Conservation (phyloP, 2,888 invertebrate genomes). For the Xanthorhoe spadicearia region DNA sequence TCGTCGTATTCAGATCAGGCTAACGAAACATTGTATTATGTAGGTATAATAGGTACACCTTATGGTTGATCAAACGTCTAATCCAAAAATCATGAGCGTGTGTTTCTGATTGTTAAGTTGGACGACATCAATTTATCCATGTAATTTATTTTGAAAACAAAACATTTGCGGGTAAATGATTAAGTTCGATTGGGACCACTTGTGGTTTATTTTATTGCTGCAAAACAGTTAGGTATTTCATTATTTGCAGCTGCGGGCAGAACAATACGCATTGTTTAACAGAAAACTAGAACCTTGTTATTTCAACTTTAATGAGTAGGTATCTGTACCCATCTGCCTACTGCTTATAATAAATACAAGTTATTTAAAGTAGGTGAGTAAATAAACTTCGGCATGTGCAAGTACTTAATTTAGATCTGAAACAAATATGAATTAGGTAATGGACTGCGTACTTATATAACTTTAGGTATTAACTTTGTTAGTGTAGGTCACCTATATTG, state of each 20-base stretch:
- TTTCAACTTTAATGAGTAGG: background rate
- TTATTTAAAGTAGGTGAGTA: too few species aligned
- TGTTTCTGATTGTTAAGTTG: slow-evolving; percentile 1
- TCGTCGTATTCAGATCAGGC: slow-evolving; percentile 15
- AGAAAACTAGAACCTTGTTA: background rate
- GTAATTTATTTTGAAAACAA: slow-evolving; percentile 5
- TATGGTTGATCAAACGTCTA: too few species aligned
- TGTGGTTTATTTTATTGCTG: slow-evolving; percentile 15
- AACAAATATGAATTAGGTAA: too few species aligned
- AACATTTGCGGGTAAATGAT: slow-evolving; percentile 9
- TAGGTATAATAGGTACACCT: too few species aligned
- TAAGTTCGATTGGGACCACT: slow-evolving; percentile 4
- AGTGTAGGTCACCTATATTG: background rate
- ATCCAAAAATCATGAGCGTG: too few species aligned
- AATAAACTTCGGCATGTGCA: too few species aligned
- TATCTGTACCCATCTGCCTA: background rate
- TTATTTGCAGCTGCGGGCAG: slow-evolving; percentile 9
- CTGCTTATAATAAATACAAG: background rate
- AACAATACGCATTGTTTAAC: slow-evolving; percentile 13
- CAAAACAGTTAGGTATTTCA: slow-evolving; percentile 11
- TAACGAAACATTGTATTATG: too few species aligned
- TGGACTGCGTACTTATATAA: too few species aligned
- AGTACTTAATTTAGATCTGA: too few species aligned
- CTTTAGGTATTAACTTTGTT: background rate
- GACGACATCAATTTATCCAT: background rate